Evolutionary conservation across 2,888 invertebrate genomes (phyloP), one percentile per base, ranked within the genome.

Genomic region (Iphiclides podalirius): DNA sequence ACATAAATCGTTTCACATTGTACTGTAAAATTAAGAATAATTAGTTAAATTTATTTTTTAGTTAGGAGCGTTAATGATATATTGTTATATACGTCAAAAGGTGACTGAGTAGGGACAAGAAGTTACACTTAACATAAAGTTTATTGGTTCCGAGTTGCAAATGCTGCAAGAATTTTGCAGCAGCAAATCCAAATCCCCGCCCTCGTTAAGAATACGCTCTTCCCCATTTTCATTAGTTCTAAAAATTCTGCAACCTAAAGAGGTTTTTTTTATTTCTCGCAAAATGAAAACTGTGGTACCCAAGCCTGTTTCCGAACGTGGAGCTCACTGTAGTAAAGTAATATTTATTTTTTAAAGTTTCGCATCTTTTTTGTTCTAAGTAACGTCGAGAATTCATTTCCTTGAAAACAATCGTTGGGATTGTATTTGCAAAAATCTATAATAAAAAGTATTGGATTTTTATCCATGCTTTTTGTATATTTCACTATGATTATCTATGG

Each of bases 61-160:
- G n/a, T n/a, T n/a, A n/a, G n/a, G n/a, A n/a, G n/a, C n/a, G n/a
- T n/a, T n/a, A n/a, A n/a, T n/a, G n/a, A n/a, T n/a, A n/a, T n/a
- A n/a, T n/a, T n/a, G n/a, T n/a, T n/a, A n/a, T n/a, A n/a, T n/a
- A n/a, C n/a, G n/a, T n/a, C n/a, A n/a, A n/a, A n/a, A n/a, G n/a
- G n/a, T n/a, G n/a, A n/a, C n/a, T n/a, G n/a, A n/a, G n/a, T 60
- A 58, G 55, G 55, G 58, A 38, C 12, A 23, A 23, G 8, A 39
- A 39, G 7, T 39, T 26, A 13, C 16, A 9, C 26, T 20, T 12
- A 26, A 20, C 20, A 9, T 38, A 38, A n/a, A n/a, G 31, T 4
- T 31, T 12, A n/a, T 12, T 11, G 4, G 31, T 31, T 31, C 9
- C 31, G 12, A 4, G 11, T 4, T 11, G n/a, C n/a, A n/a, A n/a